These are phyloP conservation scores for Brachyistius frenatus DNA, from an alignment of 2,113 vertebrate species.

Conservation along the genomic window DNA sequence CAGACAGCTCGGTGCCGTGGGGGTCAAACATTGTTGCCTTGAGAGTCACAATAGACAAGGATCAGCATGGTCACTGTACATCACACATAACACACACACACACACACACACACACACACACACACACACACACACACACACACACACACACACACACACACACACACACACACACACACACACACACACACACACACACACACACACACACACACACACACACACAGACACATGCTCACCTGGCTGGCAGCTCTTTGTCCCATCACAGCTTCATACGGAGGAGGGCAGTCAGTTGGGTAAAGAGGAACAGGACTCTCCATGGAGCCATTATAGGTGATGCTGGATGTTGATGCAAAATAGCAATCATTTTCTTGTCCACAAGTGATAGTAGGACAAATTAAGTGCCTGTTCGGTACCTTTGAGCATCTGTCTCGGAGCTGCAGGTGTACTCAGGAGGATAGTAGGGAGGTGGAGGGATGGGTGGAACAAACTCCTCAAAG, in stretches of 20 bases:
- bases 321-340: conserved; percentile 97
- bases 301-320: conserved; percentile 96
- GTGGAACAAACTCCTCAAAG: conserved; percentile 96
- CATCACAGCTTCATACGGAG: conserved; percentile 96
- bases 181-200: background rate
- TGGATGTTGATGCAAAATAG: conserved; percentile 49
- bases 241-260: conserved; percentile 92
- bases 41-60: conserved; percentile 45
- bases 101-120: background rate
- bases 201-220: conserved; percentile 59
- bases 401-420: conserved; percentile 85
- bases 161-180: background rate
- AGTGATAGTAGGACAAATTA: background rate
- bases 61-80: conserved; percentile 4
- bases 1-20: conserved; percentile 88
- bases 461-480: conserved; percentile 95
- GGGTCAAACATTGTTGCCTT: conserved; percentile 92
- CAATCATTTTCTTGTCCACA: background rate
- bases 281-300: conserved; percentile 95
- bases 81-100: conserved; percentile 3
- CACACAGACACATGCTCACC: conserved; percentile 75
- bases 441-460: conserved; percentile 98
- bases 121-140: conserved; percentile 60
- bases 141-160: conserved; percentile 58
- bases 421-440: conserved; percentile 95